Evolutionary conservation across 2,797 vertebrate species (phyloP), one percentile per base, ranked within the genome.

Genomic region (Echeneis naucrates): DNA sequence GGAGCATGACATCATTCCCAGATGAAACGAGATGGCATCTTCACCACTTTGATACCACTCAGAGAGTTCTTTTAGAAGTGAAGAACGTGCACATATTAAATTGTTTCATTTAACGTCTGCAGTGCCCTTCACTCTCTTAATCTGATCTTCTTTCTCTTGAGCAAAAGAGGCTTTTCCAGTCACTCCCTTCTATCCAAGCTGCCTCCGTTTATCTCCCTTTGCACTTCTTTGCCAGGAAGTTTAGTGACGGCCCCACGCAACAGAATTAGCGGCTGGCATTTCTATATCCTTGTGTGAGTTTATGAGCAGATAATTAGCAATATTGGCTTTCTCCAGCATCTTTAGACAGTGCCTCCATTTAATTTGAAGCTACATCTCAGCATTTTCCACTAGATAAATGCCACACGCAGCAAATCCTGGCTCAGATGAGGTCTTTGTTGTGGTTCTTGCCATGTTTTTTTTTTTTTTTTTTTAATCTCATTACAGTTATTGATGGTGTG

Each of bases 1-100:
- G 75, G 68, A 83, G 78, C 72, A 71, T 87, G 86, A 87, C 83
- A 84, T 87, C 83, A 87, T 81, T 68, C 77, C 65, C 27, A 0
- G 23, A 64, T 53, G 14, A 27, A 81, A 68, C 11, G 6, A 11
- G 53, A 50, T 75, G 68, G 78, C 69, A 24, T 86, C 78, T 68
- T 79, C 69, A 71, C 60, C 17, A 0, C 30, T 59, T 71, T 30
- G 21, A 80, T 54, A 51, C n/a, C 2, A 2, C 53, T 70, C 23
- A 26, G 12, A 68, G n/a, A 58, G 30, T 56, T 63, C 33, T 23
- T 45, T 59, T 21, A 6, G 53, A 62, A 54, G 69, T 12, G 26
- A 60, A 60, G 56, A 62, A 65, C 24, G 51, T 19, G 35, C 47
- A 40, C 60, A 50, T 8, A 40, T 63, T 66, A 32, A 74, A 80